Evolutionary conservation across 2,797 vertebrate species (phyloP).

Genomic region (Myotis myotis): DNA sequence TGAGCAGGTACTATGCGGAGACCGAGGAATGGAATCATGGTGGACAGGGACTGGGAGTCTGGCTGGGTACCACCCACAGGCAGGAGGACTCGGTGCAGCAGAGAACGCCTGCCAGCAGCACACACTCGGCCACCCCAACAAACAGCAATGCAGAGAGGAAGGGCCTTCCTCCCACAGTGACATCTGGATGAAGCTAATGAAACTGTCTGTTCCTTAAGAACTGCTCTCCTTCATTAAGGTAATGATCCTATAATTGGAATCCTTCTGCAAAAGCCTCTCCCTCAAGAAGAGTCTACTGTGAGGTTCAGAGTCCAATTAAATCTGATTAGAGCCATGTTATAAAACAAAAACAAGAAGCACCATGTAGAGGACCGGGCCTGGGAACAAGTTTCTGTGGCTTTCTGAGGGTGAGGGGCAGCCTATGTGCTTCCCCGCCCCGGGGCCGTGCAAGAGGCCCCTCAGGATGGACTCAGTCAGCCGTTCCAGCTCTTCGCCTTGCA

Average conservation of each 20-base stretch:
- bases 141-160: neutral
- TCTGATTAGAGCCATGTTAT: neutral
- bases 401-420: neutral
- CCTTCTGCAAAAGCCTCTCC: conserved; percentile 43
- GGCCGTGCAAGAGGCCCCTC: neutral
- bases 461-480: neutral
- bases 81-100: fast-evolving
- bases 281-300: conserved; percentile 42
- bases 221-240: conserved; percentile 2
- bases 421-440: fast-evolving
- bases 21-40: neutral
- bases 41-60: neutral
- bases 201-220: neutral
- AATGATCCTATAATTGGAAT: conserved; percentile 29
- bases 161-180: neutral
- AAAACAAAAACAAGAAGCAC: conserved; percentile 22
- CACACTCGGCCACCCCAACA: neutral
- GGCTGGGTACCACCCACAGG: neutral
- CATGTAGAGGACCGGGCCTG: neutral
- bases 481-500: neutral
- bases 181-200: neutral
- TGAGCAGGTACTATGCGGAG: neutral
- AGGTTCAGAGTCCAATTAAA: conserved; percentile 44
- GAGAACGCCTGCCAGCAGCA: neutral
- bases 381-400: neutral